These are phyloP conservation scores for Melikaiella ostensackeni DNA, from an alignment of 2,888 invertebrate species.

Conservation along the genomic window DNA sequence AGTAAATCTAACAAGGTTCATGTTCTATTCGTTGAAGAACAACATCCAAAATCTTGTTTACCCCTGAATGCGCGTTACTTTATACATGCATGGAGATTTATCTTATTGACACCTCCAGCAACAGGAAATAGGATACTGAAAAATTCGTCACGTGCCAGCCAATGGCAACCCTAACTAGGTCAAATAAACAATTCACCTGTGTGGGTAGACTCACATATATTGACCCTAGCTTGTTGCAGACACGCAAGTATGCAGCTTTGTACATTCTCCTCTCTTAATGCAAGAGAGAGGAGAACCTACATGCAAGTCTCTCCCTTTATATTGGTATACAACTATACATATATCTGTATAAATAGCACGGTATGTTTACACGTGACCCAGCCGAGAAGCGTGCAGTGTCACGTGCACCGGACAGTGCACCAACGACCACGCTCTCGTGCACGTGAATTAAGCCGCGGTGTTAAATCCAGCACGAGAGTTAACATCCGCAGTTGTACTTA, in stretches of 20 bases:
- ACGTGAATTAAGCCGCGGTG: conserved; percentile 67
- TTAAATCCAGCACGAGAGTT: conserved; percentile 52
- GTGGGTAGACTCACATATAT: conserved; percentile 42
- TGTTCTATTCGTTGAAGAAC: background rate
- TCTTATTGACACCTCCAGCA: background rate
- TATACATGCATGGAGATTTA: conserved; percentile 33
- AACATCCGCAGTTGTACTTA: conserved; percentile 21
- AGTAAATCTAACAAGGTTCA: background rate
- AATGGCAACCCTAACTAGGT: conserved; percentile 36
- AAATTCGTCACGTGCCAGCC: conserved; percentile 40
- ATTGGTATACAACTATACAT: conserved; percentile 23
- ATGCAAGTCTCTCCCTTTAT: conserved; percentile 37
- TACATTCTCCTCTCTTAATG: conserved; percentile 52
- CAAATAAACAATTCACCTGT: conserved; percentile 51
- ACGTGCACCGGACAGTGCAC: conserved; percentile 69
- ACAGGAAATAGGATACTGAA: conserved; percentile 42
- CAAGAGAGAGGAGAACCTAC: conserved; percentile 27
- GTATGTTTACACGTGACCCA: conserved; percentile 67
- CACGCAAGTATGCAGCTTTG: conserved; percentile 49
- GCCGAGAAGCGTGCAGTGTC: conserved; percentile 62
- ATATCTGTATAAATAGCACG: conserved; percentile 50
- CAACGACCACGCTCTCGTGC: conserved; percentile 68
- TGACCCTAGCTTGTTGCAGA: conserved; percentile 36
- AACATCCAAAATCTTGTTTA: background rate
- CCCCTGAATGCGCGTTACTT: background rate